phyloP scores from a whole-genome alignment of 1,140 invertebrate species.

The Subanguina moxae region DNA sequence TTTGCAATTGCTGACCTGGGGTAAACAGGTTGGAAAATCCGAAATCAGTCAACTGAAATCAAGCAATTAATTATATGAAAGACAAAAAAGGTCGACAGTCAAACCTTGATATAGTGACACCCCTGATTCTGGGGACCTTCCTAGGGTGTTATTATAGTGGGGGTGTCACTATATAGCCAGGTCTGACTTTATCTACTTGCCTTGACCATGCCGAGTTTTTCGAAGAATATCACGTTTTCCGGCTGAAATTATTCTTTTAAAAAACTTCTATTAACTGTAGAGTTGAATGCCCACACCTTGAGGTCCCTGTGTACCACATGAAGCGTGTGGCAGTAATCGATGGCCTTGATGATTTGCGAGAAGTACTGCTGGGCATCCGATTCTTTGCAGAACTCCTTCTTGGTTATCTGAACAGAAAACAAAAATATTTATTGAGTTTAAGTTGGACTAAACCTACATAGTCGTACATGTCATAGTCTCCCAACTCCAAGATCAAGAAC shows the following conservation, averaged over 20 bases:
- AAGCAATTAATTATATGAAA: too few relatives aligned
- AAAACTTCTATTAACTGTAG: background rate
- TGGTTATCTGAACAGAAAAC: conserved; percentile 77
- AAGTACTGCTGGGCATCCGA: conserved; percentile 78
- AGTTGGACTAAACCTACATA: background rate
- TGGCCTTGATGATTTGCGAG: conserved; percentile 86
- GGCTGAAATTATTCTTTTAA: conserved; percentile 72
- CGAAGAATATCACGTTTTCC: conserved; percentile 98
- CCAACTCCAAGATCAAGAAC: conserved; percentile 84
- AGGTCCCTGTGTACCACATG: conserved; percentile 84
- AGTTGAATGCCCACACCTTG: conserved; percentile 35
- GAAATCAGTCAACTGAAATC: conserved; percentile 80
- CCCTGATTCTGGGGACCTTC: too few relatives aligned
- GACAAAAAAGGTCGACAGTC: too few relatives aligned
- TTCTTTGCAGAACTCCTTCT: conserved; percentile 68
- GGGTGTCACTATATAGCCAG: too few relatives aligned
- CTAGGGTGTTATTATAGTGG: too few relatives aligned
- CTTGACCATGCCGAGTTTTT: conserved; percentile 91
- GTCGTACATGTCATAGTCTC: conserved; percentile 98
- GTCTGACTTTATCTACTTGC: too few relatives aligned
- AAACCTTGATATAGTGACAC: too few relatives aligned
- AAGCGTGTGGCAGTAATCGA: conserved; percentile 92
- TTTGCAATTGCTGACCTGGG: conserved; percentile 87
- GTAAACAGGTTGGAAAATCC: conserved; percentile 91
- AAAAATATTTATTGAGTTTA: conserved; percentile 59